Conservation (phyloP, 1,140 invertebrate genomes). For the Panonychus citri region DNA sequence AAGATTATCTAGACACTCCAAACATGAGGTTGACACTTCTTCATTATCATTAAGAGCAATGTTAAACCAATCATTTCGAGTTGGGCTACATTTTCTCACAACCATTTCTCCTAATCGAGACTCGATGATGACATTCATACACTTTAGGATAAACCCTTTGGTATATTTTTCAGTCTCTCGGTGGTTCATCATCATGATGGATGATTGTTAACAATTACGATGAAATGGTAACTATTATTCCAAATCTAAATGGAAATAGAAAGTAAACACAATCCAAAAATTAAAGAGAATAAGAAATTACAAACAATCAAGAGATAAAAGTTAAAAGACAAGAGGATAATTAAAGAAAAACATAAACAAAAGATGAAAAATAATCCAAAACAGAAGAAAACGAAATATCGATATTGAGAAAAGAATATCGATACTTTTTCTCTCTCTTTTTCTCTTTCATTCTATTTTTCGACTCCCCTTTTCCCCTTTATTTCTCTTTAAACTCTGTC, state of each 20-base stretch:
- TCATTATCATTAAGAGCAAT: constrained; percentile 5
- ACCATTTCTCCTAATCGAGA: constrained; percentile 1
- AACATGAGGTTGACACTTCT: constrained; percentile 5
- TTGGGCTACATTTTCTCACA: constrained; percentile 5
- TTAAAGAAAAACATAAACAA: not conserved
- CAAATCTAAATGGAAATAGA: too few species aligned
- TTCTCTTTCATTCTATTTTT: too few species aligned
- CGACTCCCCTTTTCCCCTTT: too few species aligned
- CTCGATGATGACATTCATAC: constrained; percentile 10
- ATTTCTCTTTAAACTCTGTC: not conserved
- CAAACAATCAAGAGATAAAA: not conserved
- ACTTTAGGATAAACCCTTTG: constrained; percentile 7
- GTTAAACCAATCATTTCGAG: constrained; percentile 10
- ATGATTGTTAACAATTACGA: too few species aligned
- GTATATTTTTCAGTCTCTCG: constrained; percentile 8
- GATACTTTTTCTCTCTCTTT: too few species aligned
- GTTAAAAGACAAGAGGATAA: not conserved
- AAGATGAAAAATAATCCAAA: not conserved
- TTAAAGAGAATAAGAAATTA: too few species aligned
- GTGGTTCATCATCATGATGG: constrained; percentile 8
- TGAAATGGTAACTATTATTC: too few species aligned
- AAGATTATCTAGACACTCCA: not conserved
- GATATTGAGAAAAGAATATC: too few species aligned
- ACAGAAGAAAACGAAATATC: too few species aligned
- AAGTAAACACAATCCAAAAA: too few species aligned